Base-by-base conservation (phyloP, 2,797 vertebrate genomes). In the Hapalemur alaotrensis region DNA sequence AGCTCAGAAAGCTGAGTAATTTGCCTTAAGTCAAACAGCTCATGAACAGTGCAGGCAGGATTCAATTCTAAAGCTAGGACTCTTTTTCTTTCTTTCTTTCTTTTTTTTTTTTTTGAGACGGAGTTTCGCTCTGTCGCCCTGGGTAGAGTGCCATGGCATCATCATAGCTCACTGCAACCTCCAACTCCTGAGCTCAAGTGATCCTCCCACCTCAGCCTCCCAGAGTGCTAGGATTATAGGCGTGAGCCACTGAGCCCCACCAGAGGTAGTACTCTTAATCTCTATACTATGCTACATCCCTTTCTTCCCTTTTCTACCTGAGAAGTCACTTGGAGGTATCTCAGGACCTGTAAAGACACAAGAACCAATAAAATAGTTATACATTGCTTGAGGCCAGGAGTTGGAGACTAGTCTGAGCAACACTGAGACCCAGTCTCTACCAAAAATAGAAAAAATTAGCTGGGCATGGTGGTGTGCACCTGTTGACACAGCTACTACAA, bases 241-340 rank as follows among this genome's bases (percentile, higher is more conserved):
- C 9, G 0, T 57, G 22, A 57, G 22, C 22, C 54, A 23, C 22
- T 2, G 2, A 8, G 3, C 54, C 22, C 22, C 22, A 10, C 54
- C 54, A 57, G 8, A 57, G 54, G 8, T 57, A 25, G 17, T 46
- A 52, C 18, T 57, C 38, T 69, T 75, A 52, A 78, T 89, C 10
- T 65, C 48, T 67, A 30, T 1, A 12, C 50, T n/a, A 7, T 10
- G 7, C 38, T 41, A 32, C 35, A 57, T 48, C 38, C 72, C n/a
- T 22, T 50, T 76, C n/a, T 43, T 52, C 41, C 35, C 46, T 43
- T 72, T 72, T 35, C 61, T 30, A 22, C 9, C 54, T 46, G 18
- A 43, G 48, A 90, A 59, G 30, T 22, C 81, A 54, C 23, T 35
- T 65, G 14, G 25, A 52, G 7, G 4, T 54, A 69, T 5, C 61